Percentiles rank a stretch among this genome's conserved stretches.
Conservation (phyloP, 2,797 vertebrate genomes). For the Lutra lutra region DNA sequence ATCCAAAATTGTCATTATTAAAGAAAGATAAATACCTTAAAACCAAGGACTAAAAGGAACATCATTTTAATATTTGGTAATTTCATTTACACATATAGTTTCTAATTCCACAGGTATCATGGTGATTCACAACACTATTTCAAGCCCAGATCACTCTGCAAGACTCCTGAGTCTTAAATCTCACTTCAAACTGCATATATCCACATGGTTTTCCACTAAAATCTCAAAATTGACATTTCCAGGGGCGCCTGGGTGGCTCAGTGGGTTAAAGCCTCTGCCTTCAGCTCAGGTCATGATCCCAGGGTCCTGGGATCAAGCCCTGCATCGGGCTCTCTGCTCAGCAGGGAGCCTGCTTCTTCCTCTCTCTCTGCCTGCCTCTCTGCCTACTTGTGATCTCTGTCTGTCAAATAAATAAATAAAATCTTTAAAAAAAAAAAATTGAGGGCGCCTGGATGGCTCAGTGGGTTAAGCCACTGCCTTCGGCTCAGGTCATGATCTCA, state of each 20-base stretch:
- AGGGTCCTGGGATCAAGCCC: too few relatives aligned
- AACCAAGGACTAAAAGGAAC: not conserved
- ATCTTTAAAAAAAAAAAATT: not conserved
- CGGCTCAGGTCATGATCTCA: too few relatives aligned
- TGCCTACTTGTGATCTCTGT: too few relatives aligned
- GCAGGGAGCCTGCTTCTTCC: too few relatives aligned
- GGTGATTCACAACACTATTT: not conserved
- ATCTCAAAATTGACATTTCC: conserved; percentile 44
- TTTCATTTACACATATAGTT: not conserved
- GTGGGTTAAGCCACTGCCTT: too few relatives aligned
- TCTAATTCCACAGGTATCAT: not conserved
- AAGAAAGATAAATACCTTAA: not conserved
- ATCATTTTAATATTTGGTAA: not conserved
- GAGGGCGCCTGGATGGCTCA: too few relatives aligned
- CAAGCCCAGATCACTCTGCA: not conserved
- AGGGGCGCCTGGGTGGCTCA: not conserved
- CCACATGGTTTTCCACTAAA: conserved; percentile 29
- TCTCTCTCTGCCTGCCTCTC: too few relatives aligned
- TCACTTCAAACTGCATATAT: conserved; percentile 10
- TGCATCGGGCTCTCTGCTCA: too few relatives aligned
- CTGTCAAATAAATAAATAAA: too few relatives aligned
- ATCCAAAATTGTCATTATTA: not conserved
- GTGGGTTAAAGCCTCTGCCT: too few relatives aligned
- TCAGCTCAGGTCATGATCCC: too few relatives aligned
- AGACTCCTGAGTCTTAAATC: conserved; percentile 30